Conservation (phyloP, 2,113 vertebrate genomes). For the Eulemur rufifrons region DNA sequence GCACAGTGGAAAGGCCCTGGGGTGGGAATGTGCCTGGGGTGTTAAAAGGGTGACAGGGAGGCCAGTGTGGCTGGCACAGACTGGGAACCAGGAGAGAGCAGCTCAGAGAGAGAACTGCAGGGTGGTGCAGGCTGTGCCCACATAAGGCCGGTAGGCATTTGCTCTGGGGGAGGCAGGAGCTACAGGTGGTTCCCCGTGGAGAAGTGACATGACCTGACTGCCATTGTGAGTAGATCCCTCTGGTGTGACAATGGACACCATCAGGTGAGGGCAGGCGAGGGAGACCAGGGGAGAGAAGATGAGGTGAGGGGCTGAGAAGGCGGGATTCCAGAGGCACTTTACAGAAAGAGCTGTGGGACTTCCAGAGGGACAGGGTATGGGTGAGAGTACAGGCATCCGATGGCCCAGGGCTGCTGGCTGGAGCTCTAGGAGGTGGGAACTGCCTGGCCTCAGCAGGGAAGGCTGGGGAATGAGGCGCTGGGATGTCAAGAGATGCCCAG, state of each 20-base stretch:
- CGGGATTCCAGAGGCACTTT: background rate
- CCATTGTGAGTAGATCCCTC: background rate
- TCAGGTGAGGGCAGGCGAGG: background rate
- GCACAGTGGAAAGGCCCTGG: background rate
- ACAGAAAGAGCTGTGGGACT: background rate
- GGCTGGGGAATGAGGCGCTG: background rate
- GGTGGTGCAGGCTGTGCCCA: fast-evolving
- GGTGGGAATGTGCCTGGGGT: too few relatives aligned
- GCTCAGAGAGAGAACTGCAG: background rate
- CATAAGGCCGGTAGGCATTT: background rate
- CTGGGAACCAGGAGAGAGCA: background rate
- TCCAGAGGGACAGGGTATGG: too few relatives aligned
- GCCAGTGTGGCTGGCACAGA: background rate
- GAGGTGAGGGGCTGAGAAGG: background rate
- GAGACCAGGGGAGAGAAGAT: background rate
- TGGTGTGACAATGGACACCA: background rate
- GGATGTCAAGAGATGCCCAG: background rate
- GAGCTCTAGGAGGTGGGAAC: background rate
- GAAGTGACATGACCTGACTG: background rate
- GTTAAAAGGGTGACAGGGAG: background rate
- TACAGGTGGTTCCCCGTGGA: background rate
- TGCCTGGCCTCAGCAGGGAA: background rate
- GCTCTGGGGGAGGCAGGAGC: background rate
- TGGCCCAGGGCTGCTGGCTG: background rate
- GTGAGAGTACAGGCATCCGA: background rate